phyloP scores from a whole-genome alignment of 2,797 vertebrate species.

The Uromys caudimaculatus region DNA sequence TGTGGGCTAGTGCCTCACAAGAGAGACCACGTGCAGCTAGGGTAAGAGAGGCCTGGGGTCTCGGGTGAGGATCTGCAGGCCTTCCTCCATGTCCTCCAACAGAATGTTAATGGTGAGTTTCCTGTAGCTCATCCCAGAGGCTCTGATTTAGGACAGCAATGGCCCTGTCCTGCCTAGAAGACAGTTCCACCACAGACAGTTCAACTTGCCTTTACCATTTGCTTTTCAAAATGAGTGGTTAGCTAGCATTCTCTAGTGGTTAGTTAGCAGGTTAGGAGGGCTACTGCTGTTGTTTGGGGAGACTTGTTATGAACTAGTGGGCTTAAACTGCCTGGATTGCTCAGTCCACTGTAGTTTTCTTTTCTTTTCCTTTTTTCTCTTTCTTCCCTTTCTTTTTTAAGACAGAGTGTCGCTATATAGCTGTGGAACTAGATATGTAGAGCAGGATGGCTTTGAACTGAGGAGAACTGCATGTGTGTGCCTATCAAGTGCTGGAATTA shows the following conservation, averaged over 20 bases:
- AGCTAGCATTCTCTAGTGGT: background rate
- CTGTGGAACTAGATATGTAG: background rate
- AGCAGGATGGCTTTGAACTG: background rate
- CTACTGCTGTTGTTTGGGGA: background rate
- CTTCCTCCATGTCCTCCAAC: background rate
- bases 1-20: background rate
- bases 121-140: background rate
- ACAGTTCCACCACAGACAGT: background rate
- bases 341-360: background rate
- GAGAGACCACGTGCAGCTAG: background rate
- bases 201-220: background rate
- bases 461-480: background rate
- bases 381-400: background rate
- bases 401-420: background rate
- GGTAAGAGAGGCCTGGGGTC: background rate
- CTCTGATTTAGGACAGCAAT: background rate
- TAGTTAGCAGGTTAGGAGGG: background rate
- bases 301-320: background rate
- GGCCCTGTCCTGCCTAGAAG: background rate
- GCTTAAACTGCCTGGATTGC: background rate
- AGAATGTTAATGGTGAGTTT: background rate
- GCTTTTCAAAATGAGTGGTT: background rate
- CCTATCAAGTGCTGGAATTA: background rate
- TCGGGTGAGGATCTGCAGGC: background rate
- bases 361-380: background rate